Evolutionary conservation across 2,888 invertebrate species (phyloP).

Genomic region (Dysmachus trigonus): DNA sequence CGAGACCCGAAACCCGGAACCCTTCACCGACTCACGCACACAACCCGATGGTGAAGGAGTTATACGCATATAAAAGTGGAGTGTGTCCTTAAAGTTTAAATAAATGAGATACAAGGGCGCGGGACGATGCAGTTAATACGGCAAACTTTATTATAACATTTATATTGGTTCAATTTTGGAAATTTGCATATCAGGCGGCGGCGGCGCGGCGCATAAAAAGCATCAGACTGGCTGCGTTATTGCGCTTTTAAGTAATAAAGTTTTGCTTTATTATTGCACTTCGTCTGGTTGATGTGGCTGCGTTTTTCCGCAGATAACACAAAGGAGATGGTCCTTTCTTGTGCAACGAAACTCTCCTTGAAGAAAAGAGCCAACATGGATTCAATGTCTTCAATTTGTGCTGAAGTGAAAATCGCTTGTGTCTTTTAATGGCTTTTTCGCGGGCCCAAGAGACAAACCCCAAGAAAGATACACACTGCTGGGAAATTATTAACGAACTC

Average conservation of each 20-base stretch:
- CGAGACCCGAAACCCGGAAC: too few species aligned
- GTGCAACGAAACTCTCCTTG: neutral
- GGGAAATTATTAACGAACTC: neutral
- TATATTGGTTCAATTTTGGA: conserved; percentile 10
- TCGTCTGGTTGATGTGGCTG: neutral
- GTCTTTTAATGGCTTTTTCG: neutral
- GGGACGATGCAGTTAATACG: neutral
- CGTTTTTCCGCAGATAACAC: neutral
- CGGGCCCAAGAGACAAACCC: neutral
- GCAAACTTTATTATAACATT: conserved; percentile 24
- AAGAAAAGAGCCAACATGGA: neutral
- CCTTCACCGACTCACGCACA: neutral
- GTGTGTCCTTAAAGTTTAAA: conserved; percentile 26
- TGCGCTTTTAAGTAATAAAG: conserved; percentile 13
- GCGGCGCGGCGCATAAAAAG: neutral
- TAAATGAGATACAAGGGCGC: conserved; percentile 15
- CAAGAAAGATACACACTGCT: neutral
- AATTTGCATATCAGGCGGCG: conserved; percentile 29
- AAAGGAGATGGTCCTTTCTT: neutral
- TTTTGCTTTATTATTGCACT: conserved; percentile 27
- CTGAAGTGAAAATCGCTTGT: neutral
- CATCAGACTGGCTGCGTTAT: conserved; percentile 7
- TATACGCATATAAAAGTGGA: conserved; percentile 28
- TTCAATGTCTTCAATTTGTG: neutral
- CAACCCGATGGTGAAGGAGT: neutral